phyloP scores from a whole-genome alignment of 2,888 invertebrate species.

The Phortica okadai region DNA sequence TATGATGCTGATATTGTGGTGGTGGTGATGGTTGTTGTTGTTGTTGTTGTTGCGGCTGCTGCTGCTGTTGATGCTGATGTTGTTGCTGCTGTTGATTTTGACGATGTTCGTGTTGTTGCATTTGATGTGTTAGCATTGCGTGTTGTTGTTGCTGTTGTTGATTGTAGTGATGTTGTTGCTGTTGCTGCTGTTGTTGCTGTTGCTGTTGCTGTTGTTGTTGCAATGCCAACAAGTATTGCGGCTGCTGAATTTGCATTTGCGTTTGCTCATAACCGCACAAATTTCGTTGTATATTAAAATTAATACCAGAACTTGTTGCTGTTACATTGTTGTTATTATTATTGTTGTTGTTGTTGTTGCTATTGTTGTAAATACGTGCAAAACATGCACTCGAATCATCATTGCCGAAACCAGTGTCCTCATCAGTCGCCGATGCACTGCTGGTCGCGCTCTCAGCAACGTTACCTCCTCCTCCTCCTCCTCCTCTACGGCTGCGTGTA shows the following conservation, averaged over 20 bases:
- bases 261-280: conserved; percentile 17
- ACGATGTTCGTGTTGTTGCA: conserved; percentile 44
- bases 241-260: conserved; percentile 27
- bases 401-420: conserved; percentile 60
- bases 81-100: conserved; percentile 49
- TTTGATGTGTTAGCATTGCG: conserved; percentile 40
- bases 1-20: conserved; percentile 30
- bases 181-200: conserved; percentile 33
- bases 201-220: conserved; percentile 29
- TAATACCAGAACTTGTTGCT: conserved; percentile 3
- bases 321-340: background rate
- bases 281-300: conserved; percentile 29
- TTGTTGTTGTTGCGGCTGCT: conserved; percentile 41
- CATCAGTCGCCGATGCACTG: conserved; percentile 47
- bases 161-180: conserved; percentile 45
- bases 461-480: background rate
- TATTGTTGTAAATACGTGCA: background rate
- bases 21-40: conserved; percentile 37
- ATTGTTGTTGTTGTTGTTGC: background rate
- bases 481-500: background rate
- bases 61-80: conserved; percentile 43
- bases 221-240: conserved; percentile 19
- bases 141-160: conserved; percentile 49
- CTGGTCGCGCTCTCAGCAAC: conserved; percentile 26
- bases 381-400: conserved; percentile 52